Conservation (phyloP, 2,113 vertebrate genomes). For the Passer montanus region DNA sequence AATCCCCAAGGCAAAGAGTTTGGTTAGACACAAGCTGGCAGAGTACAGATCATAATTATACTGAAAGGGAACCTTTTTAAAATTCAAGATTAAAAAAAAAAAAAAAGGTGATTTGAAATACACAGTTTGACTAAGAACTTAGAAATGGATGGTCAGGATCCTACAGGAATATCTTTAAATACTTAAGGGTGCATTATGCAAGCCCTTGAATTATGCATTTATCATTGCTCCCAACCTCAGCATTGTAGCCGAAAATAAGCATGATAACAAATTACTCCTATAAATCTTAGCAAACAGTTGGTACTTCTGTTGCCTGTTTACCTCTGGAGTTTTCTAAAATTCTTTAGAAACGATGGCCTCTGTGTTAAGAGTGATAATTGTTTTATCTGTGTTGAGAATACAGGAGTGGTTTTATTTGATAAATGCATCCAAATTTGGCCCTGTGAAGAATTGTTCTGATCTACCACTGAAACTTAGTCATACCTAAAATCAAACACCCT, state of each 20-base stretch:
- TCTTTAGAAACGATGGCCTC: neutral
- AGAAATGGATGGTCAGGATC: neutral
- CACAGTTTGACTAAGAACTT: neutral
- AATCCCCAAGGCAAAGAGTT: slow-evolving; percentile 39
- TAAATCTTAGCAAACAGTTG: neutral
- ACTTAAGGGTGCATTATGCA: neutral
- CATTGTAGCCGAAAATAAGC: neutral
- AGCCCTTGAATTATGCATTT: slow-evolving; percentile 12
- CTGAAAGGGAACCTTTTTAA: neutral
- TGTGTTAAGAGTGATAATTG: neutral
- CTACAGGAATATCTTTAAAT: slow-evolving; percentile 12
- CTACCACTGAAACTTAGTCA: neutral
- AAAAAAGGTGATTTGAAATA: neutral
- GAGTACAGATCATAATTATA: slow-evolving; percentile 29
- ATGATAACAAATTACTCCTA: neutral
- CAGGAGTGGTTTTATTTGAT: neutral
- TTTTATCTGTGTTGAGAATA: neutral
- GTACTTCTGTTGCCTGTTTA: neutral
- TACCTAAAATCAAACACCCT: neutral
- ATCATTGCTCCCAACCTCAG: neutral
- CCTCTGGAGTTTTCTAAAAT: neutral
- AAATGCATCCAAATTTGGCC: neutral
- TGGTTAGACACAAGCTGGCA: slow-evolving; percentile 40
- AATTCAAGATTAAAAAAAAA: slow-evolving; percentile 16
- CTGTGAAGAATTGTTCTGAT: neutral